phyloP scores from a whole-genome alignment of 2,797 vertebrate species.

The Epinephelus awoara region DNA sequence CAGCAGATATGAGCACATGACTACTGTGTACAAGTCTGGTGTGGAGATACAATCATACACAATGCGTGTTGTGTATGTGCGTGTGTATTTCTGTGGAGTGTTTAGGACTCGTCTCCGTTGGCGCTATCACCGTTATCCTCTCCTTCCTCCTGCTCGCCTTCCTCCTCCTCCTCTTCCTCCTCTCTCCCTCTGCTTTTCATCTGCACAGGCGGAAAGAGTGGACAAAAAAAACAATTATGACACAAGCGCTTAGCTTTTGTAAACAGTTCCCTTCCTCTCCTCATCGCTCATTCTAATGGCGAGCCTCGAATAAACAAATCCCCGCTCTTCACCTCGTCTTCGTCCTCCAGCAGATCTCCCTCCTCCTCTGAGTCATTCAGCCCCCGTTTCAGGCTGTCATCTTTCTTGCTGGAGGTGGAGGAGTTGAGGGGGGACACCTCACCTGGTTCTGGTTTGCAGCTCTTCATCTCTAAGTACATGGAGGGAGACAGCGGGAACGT shows the following conservation, averaged over 20 bases:
- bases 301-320: no score
- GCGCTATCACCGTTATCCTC: slow-evolving; percentile 91
- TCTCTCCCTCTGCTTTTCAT: slow-evolving; percentile 77
- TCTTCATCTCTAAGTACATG: slow-evolving; percentile 81
- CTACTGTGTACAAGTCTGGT: slow-evolving; percentile 31
- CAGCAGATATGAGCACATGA: slow-evolving; percentile 47
- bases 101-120: slow-evolving; percentile 90
- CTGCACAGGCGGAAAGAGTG: slow-evolving; percentile 41
- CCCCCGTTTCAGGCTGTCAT: slow-evolving; percentile 85
- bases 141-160: slow-evolving; percentile 89
- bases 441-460: slow-evolving; percentile 84
- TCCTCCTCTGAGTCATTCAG: slow-evolving; percentile 90
- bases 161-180: slow-evolving; percentile 85
- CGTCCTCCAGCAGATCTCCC: slow-evolving; percentile 90
- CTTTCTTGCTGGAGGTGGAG: slow-evolving; percentile 84
- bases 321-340: slow-evolving; percentile 76
- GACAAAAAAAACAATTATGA: neutral
- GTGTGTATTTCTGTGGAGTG: slow-evolving; percentile 17
- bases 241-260: slow-evolving; percentile 12
- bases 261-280: slow-evolving; percentile 68
- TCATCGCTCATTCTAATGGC: neutral
- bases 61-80: neutral
- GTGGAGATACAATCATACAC: slow-evolving; percentile 44
- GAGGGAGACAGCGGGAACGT: neutral
- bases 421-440: slow-evolving; percentile 83